Evolutionary conservation across 2,888 invertebrate species (phyloP).

Genomic region (Gryllus longicercus): DNA sequence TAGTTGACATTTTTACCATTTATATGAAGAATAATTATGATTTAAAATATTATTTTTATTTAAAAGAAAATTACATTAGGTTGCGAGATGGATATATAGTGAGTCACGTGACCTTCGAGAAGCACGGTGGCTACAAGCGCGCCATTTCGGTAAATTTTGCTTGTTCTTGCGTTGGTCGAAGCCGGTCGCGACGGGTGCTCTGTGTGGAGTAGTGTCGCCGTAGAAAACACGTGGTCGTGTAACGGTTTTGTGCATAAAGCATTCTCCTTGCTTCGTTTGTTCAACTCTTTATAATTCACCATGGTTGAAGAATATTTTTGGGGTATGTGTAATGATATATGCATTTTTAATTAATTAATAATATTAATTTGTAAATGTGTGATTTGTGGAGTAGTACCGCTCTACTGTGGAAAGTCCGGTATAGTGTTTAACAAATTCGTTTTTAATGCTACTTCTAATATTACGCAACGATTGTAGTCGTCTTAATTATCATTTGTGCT

Average conservation of each 20-base stretch:
- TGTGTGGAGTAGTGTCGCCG: background rate
- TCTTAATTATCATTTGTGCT: background rate
- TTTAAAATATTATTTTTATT: no score
- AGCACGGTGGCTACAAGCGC: background rate
- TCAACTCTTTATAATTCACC: background rate
- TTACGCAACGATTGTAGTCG: no score
- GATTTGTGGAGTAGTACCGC: background rate
- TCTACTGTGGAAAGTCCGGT: background rate
- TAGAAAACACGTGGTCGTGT: background rate
- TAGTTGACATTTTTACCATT: no score
- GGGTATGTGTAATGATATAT: background rate
- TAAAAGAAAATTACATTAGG: no score
- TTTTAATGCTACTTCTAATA: background rate
- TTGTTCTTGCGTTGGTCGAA: background rate
- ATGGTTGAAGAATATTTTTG: slow-evolving; percentile 23
- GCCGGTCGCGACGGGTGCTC: background rate
- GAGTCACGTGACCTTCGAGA: background rate
- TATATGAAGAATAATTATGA: no score
- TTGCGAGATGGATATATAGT: no score
- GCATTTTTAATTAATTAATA: background rate
- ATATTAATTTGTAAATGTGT: background rate
- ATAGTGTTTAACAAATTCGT: background rate
- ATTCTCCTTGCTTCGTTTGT: background rate
- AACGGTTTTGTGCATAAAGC: background rate
- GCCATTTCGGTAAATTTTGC: background rate